Percentiles rank a stretch among this genome's conserved stretches.
phyloP scores from a whole-genome alignment of 2,797 vertebrate species.

The Gila robusta region DNA sequence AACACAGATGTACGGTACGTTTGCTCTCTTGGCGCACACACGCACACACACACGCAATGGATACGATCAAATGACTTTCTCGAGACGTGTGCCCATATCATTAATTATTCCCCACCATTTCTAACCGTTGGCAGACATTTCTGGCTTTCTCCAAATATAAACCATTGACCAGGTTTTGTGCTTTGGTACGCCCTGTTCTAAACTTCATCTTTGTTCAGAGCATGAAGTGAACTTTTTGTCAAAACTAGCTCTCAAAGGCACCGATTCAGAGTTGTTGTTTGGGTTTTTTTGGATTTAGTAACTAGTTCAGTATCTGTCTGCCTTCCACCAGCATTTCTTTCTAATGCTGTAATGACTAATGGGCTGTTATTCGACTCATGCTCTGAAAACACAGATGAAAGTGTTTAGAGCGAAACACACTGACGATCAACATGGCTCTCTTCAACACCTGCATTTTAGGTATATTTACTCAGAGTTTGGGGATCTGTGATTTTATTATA shows the following conservation, averaged over 20 bases:
- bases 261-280: background rate
- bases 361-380: background rate
- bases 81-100: background rate
- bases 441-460: too few species aligned
- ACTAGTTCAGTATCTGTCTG: background rate
- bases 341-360: background rate
- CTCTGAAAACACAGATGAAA: background rate
- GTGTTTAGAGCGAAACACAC: background rate
- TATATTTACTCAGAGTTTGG: background rate
- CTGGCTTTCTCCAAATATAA: background rate
- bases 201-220: constrained; percentile 14
- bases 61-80: background rate
- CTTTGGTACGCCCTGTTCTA: background rate
- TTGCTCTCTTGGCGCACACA: background rate
- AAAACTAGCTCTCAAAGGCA: background rate
- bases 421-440: too few species aligned
- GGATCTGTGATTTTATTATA: background rate
- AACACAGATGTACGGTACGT: background rate
- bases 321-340: background rate
- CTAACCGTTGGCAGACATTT: background rate
- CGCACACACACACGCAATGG: background rate
- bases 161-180: background rate
- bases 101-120: background rate
- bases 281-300: background rate
- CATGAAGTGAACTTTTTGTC: constrained; percentile 23